Evolutionary conservation across 2,888 invertebrate genomes (phyloP).

Genomic region (Alsophila aescularia): DNA sequence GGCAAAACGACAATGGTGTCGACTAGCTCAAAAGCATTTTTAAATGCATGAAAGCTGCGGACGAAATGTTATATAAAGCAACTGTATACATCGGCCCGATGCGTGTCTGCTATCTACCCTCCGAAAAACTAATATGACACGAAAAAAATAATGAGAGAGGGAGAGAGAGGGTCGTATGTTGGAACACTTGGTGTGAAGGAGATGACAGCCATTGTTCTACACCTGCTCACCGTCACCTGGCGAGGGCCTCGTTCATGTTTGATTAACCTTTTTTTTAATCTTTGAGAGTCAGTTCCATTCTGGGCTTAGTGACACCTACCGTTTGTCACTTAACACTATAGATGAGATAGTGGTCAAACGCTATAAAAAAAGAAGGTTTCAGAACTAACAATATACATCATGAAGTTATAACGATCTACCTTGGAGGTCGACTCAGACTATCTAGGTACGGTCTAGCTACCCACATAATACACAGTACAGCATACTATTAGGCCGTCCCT

Average conservation of each 20-base stretch:
- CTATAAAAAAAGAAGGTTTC: too few species aligned
- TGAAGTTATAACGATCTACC: too few species aligned
- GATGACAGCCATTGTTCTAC: constrained; percentile 66
- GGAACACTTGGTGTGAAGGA: constrained; percentile 53
- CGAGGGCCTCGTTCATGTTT: constrained; percentile 72
- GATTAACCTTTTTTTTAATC: constrained; percentile 76
- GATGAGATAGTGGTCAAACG: too few species aligned
- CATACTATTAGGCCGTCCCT: too few species aligned
- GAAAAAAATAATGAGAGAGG: constrained; percentile 62
- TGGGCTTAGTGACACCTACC: too few species aligned
- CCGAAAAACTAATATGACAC: constrained; percentile 62
- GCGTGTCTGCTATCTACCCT: constrained; percentile 54
- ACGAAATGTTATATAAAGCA: constrained; percentile 66
- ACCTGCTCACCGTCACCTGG: constrained; percentile 79
- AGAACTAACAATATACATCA: constrained; percentile 68
- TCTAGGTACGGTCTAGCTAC: too few species aligned
- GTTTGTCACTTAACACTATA: too few species aligned
- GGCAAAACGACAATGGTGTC: constrained; percentile 58
- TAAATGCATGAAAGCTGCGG: constrained; percentile 62
- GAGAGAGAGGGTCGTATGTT: constrained; percentile 44
- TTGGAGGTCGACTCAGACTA: too few species aligned
- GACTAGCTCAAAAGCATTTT: constrained; percentile 65
- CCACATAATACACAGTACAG: too few species aligned
- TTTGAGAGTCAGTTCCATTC: too few species aligned
- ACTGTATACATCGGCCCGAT: constrained; percentile 55